Percentiles rank a stretch among this genome's conserved stretches.
phyloP scores from a whole-genome alignment of 2,797 vertebrate genomes.

The Argya squamiceps region DNA sequence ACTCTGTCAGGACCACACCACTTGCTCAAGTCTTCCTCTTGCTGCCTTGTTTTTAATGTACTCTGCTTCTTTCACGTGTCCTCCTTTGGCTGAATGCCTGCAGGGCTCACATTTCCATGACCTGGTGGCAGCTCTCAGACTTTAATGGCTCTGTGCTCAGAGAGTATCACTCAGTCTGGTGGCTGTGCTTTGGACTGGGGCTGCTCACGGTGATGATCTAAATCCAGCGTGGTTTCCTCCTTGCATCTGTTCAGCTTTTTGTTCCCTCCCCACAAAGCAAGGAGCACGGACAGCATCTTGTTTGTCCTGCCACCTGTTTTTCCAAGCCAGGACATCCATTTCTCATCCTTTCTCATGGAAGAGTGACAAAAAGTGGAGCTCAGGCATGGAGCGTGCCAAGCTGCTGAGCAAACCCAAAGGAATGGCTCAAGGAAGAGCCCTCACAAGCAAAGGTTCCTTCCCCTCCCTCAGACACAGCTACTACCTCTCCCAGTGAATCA shows the following conservation, averaged over 20 bases:
- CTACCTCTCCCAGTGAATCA: conserved; percentile 23
- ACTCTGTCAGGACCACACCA: background rate
- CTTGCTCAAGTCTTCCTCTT: background rate
- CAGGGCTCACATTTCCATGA: conserved; percentile 5
- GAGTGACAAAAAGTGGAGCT: background rate
- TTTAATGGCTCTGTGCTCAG: background rate
- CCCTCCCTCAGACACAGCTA: background rate
- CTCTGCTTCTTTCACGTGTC: background rate
- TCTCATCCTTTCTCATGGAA: conserved; percentile 11
- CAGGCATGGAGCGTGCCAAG: background rate
- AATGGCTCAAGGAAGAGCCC: background rate
- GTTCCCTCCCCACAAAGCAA: background rate
- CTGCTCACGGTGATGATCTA: background rate
- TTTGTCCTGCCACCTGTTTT: conserved; percentile 60
- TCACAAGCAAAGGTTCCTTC: background rate
- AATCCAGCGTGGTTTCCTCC: background rate
- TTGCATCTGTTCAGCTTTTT: conserved; percentile 17
- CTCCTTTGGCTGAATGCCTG: background rate
- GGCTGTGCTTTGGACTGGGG: background rate
- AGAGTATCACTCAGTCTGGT: background rate
- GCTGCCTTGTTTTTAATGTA: background rate
- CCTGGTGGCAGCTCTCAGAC: background rate
- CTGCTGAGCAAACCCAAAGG: background rate
- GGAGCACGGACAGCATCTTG: background rate
- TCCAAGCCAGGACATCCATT: conserved; percentile 20